Evolutionary conservation across 2,888 invertebrate genomes (phyloP).

Genomic region (Brachyptera putata): DNA sequence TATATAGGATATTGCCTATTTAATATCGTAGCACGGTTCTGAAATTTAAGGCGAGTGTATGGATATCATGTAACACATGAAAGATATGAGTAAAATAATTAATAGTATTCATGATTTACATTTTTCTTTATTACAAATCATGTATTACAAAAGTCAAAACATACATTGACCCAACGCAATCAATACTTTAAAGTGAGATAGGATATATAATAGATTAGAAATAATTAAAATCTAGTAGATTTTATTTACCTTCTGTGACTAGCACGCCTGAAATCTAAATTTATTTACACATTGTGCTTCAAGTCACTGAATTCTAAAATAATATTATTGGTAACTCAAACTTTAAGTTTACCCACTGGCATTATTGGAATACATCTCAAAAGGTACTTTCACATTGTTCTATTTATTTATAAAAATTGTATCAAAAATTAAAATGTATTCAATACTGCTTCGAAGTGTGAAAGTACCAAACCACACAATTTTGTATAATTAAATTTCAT

Average conservation of each 20-base stretch:
- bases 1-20: no score
- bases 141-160: no score
- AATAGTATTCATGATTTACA: no score
- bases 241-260: background rate
- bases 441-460: no score
- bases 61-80: no score
- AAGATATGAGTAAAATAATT: no score
- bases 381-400: background rate
- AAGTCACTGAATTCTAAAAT: background rate
- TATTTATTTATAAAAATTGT: background rate
- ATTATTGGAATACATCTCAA: background rate
- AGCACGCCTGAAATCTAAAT: background rate
- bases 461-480: no score
- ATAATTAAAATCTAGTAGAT: background rate
- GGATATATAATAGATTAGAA: slow-evolving; percentile 7
- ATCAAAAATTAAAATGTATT: background rate
- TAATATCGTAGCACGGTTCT: no score
- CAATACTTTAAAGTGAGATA: background rate
- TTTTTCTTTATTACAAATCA: no score
- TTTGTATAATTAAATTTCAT: no score
- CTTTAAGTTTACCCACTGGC: background rate
- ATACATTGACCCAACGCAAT: no score
- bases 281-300: background rate
- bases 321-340: background rate
- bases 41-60: no score